Percentiles rank a stretch among this genome's conserved stretches.
Conservation (phyloP, 2,797 vertebrate genomes). For the Pipistrellus pygmaeus region DNA sequence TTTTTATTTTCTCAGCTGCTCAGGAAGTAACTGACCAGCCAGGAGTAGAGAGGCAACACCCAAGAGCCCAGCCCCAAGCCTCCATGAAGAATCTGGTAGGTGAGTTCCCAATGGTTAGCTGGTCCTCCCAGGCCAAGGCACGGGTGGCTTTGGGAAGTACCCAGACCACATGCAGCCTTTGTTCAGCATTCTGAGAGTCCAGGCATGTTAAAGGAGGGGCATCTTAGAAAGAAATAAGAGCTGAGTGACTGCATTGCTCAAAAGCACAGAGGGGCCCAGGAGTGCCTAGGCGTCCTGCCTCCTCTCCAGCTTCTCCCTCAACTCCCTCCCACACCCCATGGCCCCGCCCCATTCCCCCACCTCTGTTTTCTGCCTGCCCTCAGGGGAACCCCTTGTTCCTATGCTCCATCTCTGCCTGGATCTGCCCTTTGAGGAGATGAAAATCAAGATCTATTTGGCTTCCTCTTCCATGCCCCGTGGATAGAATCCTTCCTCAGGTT, state of each 20-base stretch:
- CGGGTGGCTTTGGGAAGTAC: not conserved
- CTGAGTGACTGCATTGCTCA: not conserved
- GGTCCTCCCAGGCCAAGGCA: not conserved
- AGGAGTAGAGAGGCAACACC: not conserved
- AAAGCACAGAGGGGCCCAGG: not conserved
- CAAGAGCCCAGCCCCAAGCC: not conserved
- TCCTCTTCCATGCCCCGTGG: not conserved
- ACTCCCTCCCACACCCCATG: no score
- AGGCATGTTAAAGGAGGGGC: not conserved
- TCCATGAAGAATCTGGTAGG: not conserved
- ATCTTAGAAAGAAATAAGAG: not conserved
- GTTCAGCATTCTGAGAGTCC: not conserved
- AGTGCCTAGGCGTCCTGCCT: not conserved
- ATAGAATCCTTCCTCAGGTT: not conserved
- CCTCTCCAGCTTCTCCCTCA: not conserved
- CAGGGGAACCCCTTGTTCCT: accelerated
- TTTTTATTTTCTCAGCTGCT: not conserved
- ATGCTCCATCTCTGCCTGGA: not conserved
- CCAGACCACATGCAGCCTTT: not conserved
- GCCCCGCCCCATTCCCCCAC: not conserved
- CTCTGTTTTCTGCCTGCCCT: not conserved
- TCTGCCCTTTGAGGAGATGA: not conserved
- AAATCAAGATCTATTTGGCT: not conserved
- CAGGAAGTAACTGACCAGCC: not conserved
- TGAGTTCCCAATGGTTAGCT: not conserved